A percentile compares a stretch with the other conserved stretches of the same genome.
Evolutionary conservation across 2,888 invertebrate genomes (phyloP).

Genomic region (Periphyllus acericola): DNA sequence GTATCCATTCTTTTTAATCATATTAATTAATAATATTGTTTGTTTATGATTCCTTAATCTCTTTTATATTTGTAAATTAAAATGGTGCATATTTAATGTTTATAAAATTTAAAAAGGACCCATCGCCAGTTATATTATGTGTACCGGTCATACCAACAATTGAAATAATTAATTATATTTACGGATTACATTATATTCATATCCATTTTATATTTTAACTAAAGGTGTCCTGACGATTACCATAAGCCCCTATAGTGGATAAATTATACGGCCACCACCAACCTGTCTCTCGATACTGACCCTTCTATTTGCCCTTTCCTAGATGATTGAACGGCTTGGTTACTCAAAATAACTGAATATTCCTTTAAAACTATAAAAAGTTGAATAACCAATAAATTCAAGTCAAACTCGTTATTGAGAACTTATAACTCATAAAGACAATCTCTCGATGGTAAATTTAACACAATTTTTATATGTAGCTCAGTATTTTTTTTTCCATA

Average conservation of each 20-base stretch:
- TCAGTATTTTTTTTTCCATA: too few species aligned
- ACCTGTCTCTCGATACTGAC: background rate
- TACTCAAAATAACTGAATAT: background rate
- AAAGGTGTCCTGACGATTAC: background rate
- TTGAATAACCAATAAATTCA: background rate
- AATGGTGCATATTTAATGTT: background rate
- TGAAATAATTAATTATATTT: background rate
- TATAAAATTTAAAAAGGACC: background rate
- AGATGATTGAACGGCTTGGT: background rate
- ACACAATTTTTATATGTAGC: too few species aligned
- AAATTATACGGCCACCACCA: background rate
- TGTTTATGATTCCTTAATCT: background rate
- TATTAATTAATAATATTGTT: background rate
- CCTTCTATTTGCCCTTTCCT: background rate
- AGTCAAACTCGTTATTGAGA: background rate
- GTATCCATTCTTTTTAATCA: background rate
- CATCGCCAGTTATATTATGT: background rate
- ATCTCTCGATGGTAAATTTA: background rate
- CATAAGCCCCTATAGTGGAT: background rate
- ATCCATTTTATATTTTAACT: background rate
- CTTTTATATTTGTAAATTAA: background rate
- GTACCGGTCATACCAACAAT: background rate
- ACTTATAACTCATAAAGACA: background rate
- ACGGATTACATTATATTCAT: background rate
- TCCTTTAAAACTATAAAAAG: background rate